These are phyloP conservation scores for Xiphias gladius DNA, from an alignment of 2,113 vertebrate genomes.

Conservation along the genomic window DNA sequence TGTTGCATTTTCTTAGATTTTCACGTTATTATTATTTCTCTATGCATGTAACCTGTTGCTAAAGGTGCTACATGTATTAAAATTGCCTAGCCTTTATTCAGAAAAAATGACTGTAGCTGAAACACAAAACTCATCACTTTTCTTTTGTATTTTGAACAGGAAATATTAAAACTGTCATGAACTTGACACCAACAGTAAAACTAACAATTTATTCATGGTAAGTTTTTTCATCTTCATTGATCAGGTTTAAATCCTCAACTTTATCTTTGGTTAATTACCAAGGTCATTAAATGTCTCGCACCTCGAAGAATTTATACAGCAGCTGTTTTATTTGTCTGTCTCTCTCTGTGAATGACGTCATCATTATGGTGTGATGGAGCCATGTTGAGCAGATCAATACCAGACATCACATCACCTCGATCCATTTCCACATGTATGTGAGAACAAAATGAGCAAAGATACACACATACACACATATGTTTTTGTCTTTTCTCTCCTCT, in stretches of 20 bases:
- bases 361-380: constrained; percentile 73
- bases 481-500: neutral
- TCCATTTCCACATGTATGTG: constrained; percentile 63
- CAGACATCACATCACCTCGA: constrained; percentile 79
- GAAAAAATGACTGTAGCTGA: neutral
- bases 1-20: neutral
- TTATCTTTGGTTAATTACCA: constrained; percentile 49
- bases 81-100: neutral
- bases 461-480: constrained; percentile 15
- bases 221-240: constrained; percentile 59
- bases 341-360: constrained; percentile 63
- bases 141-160: neutral
- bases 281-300: constrained; percentile 53
- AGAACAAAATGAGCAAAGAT: constrained; percentile 21
- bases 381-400: constrained; percentile 79
- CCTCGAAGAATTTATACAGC: constrained; percentile 50
- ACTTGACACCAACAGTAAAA: constrained; percentile 18
- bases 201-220: constrained; percentile 18
- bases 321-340: constrained; percentile 9
- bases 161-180: constrained; percentile 10
- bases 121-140: neutral
- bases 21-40: neutral
- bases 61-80: neutral
- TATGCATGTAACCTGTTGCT: neutral
- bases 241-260: constrained; percentile 65